Conservation (phyloP, 2,888 invertebrate genomes). For the Drosophila dives region DNA sequence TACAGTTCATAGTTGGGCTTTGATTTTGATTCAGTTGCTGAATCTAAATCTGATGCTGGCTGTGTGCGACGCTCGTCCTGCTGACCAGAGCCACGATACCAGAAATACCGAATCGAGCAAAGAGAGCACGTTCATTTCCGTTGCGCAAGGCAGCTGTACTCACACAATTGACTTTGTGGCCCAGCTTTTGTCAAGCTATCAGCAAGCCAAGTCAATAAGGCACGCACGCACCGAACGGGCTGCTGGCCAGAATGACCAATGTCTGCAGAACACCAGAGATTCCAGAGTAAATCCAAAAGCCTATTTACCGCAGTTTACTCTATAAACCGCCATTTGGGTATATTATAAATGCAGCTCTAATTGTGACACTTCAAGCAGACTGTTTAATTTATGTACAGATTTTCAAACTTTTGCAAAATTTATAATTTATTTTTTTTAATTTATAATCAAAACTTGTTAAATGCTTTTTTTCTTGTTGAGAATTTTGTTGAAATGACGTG, state of each 20-base stretch:
- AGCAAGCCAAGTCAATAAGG: slow-evolving; percentile 71
- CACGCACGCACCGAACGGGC: slow-evolving; percentile 56
- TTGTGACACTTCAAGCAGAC: neutral
- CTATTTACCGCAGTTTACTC: slow-evolving; percentile 33
- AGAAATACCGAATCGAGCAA: neutral
- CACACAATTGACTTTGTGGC: slow-evolving; percentile 76
- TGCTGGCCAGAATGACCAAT: slow-evolving; percentile 4
- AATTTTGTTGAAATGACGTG: neutral
- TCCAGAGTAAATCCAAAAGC: slow-evolving; percentile 5
- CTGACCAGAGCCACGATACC: neutral
- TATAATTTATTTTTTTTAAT: neutral
- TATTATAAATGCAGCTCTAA: slow-evolving; percentile 14
- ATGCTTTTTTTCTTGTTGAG: neutral
- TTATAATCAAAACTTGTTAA: neutral
- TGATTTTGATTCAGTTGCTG: slow-evolving; percentile 16
- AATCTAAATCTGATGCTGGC: slow-evolving; percentile 34
- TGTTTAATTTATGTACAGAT: neutral
- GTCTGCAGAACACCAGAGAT: slow-evolving; percentile 22
- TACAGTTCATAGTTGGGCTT: slow-evolving; percentile 14
- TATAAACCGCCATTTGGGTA: slow-evolving; percentile 1
- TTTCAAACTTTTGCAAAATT: neutral
- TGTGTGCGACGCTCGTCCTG: slow-evolving; percentile 26
- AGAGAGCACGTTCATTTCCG: slow-evolving; percentile 59
- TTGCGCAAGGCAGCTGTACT: slow-evolving; percentile 26
- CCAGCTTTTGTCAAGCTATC: slow-evolving; percentile 53